Percentiles rank a stretch among this genome's conserved stretches.
Conservation (phyloP, 2,888 invertebrate species). For the Phlogophora meticulosa region DNA sequence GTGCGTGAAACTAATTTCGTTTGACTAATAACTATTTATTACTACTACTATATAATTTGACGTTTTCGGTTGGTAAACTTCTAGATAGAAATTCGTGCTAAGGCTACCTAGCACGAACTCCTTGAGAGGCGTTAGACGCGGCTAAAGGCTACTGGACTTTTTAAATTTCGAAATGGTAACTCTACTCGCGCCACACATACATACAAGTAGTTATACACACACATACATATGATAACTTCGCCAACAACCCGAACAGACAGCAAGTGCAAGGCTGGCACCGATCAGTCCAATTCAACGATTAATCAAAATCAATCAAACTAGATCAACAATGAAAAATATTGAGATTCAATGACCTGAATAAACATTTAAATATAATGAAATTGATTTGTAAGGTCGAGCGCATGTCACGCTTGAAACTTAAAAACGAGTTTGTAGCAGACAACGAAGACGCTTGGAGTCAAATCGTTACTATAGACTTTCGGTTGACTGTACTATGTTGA, state of each 20-base stretch:
- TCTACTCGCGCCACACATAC: too few relatives aligned
- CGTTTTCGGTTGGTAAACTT: too few relatives aligned
- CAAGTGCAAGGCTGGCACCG: slow-evolving; percentile 25
- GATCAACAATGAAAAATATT: slow-evolving; percentile 30
- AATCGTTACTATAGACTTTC: neutral
- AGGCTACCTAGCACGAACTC: too few relatives aligned
- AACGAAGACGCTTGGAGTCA: neutral
- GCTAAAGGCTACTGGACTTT: too few relatives aligned
- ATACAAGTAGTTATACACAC: too few relatives aligned
- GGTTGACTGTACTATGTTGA: too few relatives aligned
- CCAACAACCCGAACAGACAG: slow-evolving; percentile 7
- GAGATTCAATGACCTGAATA: slow-evolving; percentile 45
- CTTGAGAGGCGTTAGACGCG: too few relatives aligned
- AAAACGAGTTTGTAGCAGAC: neutral
- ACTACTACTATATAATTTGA: too few relatives aligned
- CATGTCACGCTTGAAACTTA: slow-evolving; percentile 12
- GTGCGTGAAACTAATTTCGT: too few relatives aligned
- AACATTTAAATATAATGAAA: slow-evolving; percentile 31
- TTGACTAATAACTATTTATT: too few relatives aligned
- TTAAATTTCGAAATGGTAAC: neutral
- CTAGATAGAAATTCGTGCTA: too few relatives aligned
- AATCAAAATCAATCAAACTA: slow-evolving; percentile 35
- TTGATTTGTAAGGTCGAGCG: slow-evolving; percentile 23
- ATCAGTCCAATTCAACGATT: slow-evolving; percentile 38
- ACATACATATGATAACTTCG: neutral